These are phyloP conservation scores for Odiellus spinosus DNA, from an alignment of 2,888 invertebrate genomes.

Conservation along the genomic window DNA sequence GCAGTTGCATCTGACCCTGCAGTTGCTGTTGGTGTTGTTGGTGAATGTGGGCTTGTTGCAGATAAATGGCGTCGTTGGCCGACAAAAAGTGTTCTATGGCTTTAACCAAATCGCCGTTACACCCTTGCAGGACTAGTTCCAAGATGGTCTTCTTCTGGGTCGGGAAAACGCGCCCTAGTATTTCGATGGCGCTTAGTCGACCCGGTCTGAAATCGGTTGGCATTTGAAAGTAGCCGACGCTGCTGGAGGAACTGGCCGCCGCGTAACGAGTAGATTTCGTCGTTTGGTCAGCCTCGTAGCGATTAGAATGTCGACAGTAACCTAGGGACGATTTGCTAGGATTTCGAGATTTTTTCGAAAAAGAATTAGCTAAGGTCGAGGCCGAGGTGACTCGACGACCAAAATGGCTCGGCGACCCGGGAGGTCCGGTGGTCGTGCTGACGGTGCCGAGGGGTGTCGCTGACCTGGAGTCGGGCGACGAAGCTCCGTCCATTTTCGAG, in stretches of 20 bases:
- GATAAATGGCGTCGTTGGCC: slow-evolving; percentile 16
- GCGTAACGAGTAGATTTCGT: not conserved
- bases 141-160: slow-evolving; percentile 72
- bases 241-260: not conserved
- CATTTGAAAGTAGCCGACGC: slow-evolving; percentile 1
- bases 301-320: not conserved
- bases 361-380: not conserved
- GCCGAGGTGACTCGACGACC: not conserved
- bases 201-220: slow-evolving; percentile 19
- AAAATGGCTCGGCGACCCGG: slow-evolving; percentile 53
- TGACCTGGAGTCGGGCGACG: too few relatives aligned
- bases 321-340: not conserved
- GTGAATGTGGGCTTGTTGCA: slow-evolving; percentile 6
- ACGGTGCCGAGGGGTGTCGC: too few relatives aligned
- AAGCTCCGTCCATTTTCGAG: too few relatives aligned
- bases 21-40: too few relatives aligned
- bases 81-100: slow-evolving; percentile 66
- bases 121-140: slow-evolving; percentile 76
- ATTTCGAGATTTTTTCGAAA: not conserved
- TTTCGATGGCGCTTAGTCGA: slow-evolving; percentile 39
- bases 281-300: not conserved
- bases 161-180: slow-evolving; percentile 73
- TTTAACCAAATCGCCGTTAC: slow-evolving; percentile 76
- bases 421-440: slow-evolving; percentile 35
- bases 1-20: not conserved